Percentiles rank a stretch among this genome's conserved stretches.
Conservation (phyloP, 2,113 vertebrate genomes). For the Ramphastos sulfuratus region DNA sequence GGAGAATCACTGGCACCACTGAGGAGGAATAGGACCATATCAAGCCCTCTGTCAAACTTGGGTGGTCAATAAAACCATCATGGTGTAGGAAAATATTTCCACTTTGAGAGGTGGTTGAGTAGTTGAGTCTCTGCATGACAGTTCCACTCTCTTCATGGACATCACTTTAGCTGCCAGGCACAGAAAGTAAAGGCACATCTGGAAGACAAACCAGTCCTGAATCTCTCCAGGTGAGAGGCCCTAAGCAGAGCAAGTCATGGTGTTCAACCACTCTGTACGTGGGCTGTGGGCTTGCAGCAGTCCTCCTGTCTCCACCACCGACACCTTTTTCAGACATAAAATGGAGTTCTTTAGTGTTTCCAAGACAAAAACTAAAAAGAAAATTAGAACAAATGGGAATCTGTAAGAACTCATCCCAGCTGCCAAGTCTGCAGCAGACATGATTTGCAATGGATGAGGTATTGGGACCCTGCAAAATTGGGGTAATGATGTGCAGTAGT, state of each 20-base stretch:
- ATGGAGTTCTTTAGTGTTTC: background rate
- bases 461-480: conserved; percentile 48
- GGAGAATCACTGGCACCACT: background rate
- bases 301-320: background rate
- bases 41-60: background rate
- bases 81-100: background rate
- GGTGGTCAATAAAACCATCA: background rate
- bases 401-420: background rate
- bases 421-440: conserved; percentile 11
- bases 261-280: background rate
- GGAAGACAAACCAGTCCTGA: background rate
- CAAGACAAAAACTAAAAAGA: conserved; percentile 12
- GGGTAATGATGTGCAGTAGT: conserved; percentile 43
- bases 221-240: background rate
- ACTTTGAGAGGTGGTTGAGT: background rate
- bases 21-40: background rate
- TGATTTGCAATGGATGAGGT: conserved; percentile 34
- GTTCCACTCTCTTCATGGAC: background rate
- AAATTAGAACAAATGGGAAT: background rate
- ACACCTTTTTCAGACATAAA: background rate
- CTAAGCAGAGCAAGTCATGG: background rate
- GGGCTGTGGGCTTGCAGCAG: background rate
- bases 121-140: background rate
- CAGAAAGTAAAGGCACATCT: background rate
- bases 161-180: background rate